These are phyloP conservation scores for Grammomys surdaster DNA, from an alignment of 2,113 vertebrate genomes.

Conservation along the genomic window DNA sequence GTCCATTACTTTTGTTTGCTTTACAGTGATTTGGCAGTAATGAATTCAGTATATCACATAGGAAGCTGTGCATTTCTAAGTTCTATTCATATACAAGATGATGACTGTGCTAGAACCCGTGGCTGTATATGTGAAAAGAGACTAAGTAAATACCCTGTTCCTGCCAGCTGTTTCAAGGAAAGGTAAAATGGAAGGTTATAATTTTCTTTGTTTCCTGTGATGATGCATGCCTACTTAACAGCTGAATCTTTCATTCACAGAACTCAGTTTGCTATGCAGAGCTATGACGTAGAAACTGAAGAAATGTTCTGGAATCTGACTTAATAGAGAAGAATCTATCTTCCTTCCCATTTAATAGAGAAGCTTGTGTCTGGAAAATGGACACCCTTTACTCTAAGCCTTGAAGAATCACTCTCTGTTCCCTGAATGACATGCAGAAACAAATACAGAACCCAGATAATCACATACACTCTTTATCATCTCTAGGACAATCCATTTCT, in stretches of 20 bases:
- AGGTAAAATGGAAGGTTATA: not conserved
- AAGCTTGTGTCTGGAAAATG: not conserved
- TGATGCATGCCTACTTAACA: not conserved
- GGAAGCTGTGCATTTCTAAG: not conserved
- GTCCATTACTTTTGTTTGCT: not conserved
- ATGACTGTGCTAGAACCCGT: not conserved
- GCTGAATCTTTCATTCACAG: not conserved
- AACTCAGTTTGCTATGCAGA: not conserved
- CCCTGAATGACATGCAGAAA: not conserved
- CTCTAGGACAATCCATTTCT: not conserved
- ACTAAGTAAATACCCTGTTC: no score
- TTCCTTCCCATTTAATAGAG: not conserved
- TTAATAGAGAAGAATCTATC: not conserved
- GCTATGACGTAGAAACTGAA: rapidly evolving
- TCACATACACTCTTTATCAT: not conserved
- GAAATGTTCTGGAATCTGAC: not conserved
- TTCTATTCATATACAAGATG: rapidly evolving
- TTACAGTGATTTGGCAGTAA: not conserved
- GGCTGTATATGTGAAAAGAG: not conserved
- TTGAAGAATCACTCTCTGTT: not conserved
- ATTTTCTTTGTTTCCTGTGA: not conserved
- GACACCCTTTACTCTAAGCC: not conserved
- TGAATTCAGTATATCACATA: rapidly evolving
- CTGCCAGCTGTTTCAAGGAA: rapidly evolving
- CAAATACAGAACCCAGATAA: not conserved